phyloP scores from a whole-genome alignment of 2,113 vertebrate species.

The Rhabdornis inornatus region DNA sequence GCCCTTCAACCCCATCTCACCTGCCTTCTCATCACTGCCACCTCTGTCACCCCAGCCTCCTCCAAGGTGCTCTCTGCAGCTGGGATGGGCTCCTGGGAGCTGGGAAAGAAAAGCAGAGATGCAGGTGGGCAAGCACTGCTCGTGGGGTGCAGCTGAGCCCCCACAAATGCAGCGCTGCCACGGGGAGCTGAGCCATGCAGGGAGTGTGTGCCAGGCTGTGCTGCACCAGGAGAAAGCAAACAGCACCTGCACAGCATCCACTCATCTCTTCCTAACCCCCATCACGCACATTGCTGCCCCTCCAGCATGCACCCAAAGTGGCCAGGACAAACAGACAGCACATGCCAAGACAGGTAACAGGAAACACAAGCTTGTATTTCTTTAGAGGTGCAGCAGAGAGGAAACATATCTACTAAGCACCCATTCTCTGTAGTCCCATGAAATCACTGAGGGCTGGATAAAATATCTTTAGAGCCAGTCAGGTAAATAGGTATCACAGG shows the following conservation, averaged over 20 bases:
- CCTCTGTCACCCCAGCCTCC: background rate
- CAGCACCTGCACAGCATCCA: background rate
- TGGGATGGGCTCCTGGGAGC: background rate
- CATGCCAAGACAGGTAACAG: background rate
- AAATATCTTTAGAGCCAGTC: background rate
- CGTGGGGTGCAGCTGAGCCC: rapidly evolving
- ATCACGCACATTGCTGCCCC: background rate
- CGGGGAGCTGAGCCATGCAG: background rate
- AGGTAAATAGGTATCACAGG: background rate
- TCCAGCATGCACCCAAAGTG: background rate
- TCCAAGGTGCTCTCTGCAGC: background rate
- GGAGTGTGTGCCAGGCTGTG: background rate
- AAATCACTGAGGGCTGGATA: background rate
- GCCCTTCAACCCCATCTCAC: background rate
- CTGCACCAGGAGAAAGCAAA: background rate
- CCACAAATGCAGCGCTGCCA: rapidly evolving
- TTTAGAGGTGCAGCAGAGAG: background rate
- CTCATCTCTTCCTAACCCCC: background rate
- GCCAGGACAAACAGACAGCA: background rate
- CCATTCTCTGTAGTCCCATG: background rate
- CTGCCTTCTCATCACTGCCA: slow-evolving; percentile 55
- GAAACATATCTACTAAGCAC: background rate
- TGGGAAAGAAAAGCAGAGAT: slow-evolving; percentile 4
- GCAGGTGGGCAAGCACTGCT: background rate
- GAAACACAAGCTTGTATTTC: background rate